Conservation (phyloP, 2,888 invertebrate genomes). For the Hedychridium roseum region DNA sequence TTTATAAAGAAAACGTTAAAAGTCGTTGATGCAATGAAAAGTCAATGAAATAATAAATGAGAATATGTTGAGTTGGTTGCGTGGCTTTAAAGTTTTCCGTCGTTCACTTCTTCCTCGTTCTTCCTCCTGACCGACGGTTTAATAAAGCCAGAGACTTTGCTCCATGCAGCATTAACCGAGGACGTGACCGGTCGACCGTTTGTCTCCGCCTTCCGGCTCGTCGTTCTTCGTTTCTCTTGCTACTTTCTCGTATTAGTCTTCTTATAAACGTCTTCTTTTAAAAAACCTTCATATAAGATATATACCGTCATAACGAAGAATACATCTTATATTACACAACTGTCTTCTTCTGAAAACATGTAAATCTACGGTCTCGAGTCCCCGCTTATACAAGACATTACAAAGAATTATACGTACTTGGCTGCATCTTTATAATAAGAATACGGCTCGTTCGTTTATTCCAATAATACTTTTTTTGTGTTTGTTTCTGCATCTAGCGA, state of each 20-base stretch:
- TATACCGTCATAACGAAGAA: no score
- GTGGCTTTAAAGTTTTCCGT: slow-evolving; percentile 33
- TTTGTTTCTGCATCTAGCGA: no score
- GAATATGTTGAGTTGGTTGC: slow-evolving; percentile 28
- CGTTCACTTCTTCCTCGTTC: slow-evolving; percentile 36
- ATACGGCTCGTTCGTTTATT: no score
- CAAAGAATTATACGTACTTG: no score
- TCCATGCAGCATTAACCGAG: slow-evolving; percentile 57
- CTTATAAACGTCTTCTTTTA: neutral
- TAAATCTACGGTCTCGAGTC: no score
- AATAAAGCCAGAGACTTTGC: slow-evolving; percentile 55
- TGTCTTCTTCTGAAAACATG: no score
- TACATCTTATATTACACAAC: no score
- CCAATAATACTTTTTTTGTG: no score
- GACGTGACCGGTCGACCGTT: slow-evolving; percentile 51
- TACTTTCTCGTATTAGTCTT: neutral
- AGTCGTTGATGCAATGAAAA: neutral
- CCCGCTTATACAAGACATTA: no score
- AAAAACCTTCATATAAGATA: no score
- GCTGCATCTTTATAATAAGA: no score
- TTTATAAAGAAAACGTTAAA: neutral
- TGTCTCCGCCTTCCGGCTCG: slow-evolving; percentile 33
- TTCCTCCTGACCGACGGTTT: slow-evolving; percentile 40
- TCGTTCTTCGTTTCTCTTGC: slow-evolving; percentile 24
- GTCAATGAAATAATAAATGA: neutral